Evolutionary conservation across 2,888 invertebrate species (phyloP).

Genomic region (Drosophila rubida): DNA sequence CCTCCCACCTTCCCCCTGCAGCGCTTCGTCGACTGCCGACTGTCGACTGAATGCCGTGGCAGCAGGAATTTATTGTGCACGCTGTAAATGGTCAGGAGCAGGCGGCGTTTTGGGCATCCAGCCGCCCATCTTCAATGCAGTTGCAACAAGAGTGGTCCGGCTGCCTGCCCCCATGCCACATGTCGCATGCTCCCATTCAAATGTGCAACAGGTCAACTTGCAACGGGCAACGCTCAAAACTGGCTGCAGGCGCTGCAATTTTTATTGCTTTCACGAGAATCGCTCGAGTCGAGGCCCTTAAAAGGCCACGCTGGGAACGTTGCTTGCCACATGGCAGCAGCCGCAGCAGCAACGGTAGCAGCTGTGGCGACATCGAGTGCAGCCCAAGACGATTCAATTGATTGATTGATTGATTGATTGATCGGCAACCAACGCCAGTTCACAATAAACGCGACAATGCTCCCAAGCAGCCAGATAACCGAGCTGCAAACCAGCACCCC

Average conservation of each 20-base stretch:
- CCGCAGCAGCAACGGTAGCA: neutral
- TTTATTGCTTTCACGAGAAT: constrained; percentile 82
- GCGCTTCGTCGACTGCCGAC: too few species aligned
- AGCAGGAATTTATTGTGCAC: constrained; percentile 74
- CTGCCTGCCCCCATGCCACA: neutral
- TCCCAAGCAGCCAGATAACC: constrained; percentile 13
- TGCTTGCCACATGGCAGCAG: neutral
- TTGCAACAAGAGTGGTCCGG: neutral
- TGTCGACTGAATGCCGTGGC: too few species aligned
- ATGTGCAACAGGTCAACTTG: constrained; percentile 70
- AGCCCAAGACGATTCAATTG: constrained; percentile 69
- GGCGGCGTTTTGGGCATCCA: constrained; percentile 53
- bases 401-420: constrained; percentile 72
- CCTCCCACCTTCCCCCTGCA: too few species aligned
- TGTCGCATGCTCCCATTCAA: constrained; percentile 62
- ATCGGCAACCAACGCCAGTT: constrained; percentile 18
- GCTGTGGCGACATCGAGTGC: neutral
- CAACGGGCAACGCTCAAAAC: constrained; percentile 30
- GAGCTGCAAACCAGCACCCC: too few species aligned
- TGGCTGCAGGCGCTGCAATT: constrained; percentile 69
- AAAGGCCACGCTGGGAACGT: constrained; percentile 52
- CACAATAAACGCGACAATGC: constrained; percentile 11
- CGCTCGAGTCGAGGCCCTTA: constrained; percentile 55
- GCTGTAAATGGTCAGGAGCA: constrained; percentile 70
- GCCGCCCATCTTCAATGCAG: constrained; percentile 19